Evolutionary conservation across 2,113 vertebrate genomes (phyloP).

Genomic region (Dasyurus viverrinus): DNA sequence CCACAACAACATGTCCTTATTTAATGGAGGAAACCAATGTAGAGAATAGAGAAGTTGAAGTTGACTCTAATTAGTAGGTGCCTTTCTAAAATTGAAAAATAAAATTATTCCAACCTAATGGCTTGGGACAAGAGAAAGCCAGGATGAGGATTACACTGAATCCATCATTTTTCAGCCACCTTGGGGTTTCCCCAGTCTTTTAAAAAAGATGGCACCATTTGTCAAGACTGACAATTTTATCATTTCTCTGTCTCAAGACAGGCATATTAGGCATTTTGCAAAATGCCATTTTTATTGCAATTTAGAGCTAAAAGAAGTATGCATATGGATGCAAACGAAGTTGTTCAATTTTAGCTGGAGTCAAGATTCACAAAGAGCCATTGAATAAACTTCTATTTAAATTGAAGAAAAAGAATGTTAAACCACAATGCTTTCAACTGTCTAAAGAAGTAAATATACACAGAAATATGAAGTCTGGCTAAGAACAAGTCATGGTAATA

Average conservation of each 20-base stretch:
- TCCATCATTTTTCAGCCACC: background rate
- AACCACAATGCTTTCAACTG: background rate
- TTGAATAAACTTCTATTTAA: background rate
- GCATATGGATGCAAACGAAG: background rate
- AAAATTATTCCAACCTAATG: background rate
- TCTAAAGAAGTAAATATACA: background rate
- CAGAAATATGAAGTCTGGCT: background rate
- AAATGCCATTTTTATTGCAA: background rate
- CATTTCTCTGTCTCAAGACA: slow-evolving; percentile 10
- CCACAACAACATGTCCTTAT: too few species aligned
- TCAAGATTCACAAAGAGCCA: slow-evolving; percentile 6
- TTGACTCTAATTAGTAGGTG: background rate
- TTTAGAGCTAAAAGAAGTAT: slow-evolving; percentile 12
- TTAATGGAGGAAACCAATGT: slow-evolving; percentile 7
- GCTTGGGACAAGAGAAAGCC: background rate
- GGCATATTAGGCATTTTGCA: background rate
- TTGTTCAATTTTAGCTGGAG: background rate
- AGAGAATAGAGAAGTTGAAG: slow-evolving; percentile 12
- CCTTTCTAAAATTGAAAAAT: slow-evolving; percentile 24
- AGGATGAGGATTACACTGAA: slow-evolving; percentile 9
- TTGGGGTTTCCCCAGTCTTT: background rate
- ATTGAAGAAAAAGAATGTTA: slow-evolving; percentile 20
- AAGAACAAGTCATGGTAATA: background rate
- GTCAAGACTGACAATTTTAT: background rate
- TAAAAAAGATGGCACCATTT: background rate